Percentiles rank a stretch among this genome's conserved stretches.
Conservation (phyloP, 2,888 invertebrate species). For the Xiphydria camelus region DNA sequence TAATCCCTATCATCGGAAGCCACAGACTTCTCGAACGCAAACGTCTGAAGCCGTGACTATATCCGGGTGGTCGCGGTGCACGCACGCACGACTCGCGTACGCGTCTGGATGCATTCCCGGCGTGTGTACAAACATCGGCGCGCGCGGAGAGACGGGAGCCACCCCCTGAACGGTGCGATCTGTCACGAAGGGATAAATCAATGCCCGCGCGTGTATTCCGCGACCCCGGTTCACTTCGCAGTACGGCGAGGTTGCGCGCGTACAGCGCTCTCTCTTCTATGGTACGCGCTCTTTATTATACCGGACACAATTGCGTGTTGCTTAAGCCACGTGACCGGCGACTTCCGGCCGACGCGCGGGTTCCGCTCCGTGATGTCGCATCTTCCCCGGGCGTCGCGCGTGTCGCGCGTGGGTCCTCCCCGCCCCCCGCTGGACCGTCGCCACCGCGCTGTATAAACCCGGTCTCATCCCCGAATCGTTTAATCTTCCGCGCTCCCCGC, state of each 20-base stretch:
- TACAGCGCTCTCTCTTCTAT: slow-evolving; percentile 21
- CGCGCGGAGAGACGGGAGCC: too few species aligned
- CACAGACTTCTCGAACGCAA: too few species aligned
- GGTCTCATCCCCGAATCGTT: slow-evolving; percentile 13
- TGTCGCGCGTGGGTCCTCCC: too few species aligned
- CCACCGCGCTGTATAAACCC: too few species aligned
- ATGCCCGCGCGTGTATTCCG: slow-evolving; percentile 38
- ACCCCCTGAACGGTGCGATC: slow-evolving; percentile 33
- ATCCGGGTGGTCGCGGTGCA: too few species aligned
- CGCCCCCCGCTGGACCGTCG: too few species aligned
- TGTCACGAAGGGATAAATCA: slow-evolving; percentile 49
- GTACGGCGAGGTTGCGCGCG: slow-evolving; percentile 28
- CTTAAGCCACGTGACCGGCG: slow-evolving; percentile 57
- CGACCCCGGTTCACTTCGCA: slow-evolving; percentile 29
- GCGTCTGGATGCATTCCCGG: too few species aligned
- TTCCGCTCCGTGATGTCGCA: slow-evolving; percentile 53
- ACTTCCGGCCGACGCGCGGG: slow-evolving; percentile 57
- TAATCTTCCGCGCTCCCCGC: slow-evolving; percentile 8
- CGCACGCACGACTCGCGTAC: too few species aligned
- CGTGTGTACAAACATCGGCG: too few species aligned
- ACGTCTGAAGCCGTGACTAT: too few species aligned
- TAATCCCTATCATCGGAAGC: too few species aligned
- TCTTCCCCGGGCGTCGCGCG: slow-evolving; percentile 40
- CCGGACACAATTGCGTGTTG: slow-evolving; percentile 59
- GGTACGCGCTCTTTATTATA: slow-evolving; percentile 51